Evolutionary conservation across 2,797 vertebrate species (phyloP), one percentile per base, ranked within the genome.

Genomic region (Glossophaga mutica): DNA sequence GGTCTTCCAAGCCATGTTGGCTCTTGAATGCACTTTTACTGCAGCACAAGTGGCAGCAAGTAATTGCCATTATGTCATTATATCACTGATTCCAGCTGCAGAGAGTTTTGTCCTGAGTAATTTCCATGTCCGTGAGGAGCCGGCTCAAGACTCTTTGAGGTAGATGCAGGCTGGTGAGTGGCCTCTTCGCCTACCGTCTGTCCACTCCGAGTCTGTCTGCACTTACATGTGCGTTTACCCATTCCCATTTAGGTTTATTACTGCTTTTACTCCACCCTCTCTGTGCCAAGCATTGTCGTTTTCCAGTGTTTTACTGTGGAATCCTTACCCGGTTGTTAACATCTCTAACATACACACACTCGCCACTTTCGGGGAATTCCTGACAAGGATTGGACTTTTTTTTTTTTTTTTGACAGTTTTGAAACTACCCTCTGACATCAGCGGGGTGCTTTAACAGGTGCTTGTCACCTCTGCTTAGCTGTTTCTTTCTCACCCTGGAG

Each of bases 301-400:
- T 87, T 96, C 52, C 29, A 48, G 15, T 79, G 37, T 73, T 96
- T 97, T 86, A 55, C n/a, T 42, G 16, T 67, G 55, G 37, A 86
- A 50, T 90, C 26, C 44, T 93, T 71, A 57, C 48, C 34, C 19
- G 67, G 5, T 86, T 6, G 0, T 85, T 55, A 16, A 34, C 71
- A 85, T 76, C 84, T 91, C 70, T 22, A 42, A n/a, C 26, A 21
- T 3, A 48, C 0, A 15, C 9, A 42, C 10, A 32, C 71, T 39
- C 71, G 12, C 55, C 6, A 1, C 34, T 89, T 91, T 26, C 12
- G 71, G 59, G 79, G 67, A 81, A 73, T 92, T 96, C 90, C 65
- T 92, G 79, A 89, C 65, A 59, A 83, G 65, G 65, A 29, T 87
- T 93, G 24, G 7, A 34, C 34, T 11, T 44, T 71, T 24, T 34